A percentile compares a stretch with the other conserved stretches of the same genome.
Evolutionary conservation across 2,888 invertebrate genomes (phyloP).

Genomic region (Noctuana brunneofusca): DNA sequence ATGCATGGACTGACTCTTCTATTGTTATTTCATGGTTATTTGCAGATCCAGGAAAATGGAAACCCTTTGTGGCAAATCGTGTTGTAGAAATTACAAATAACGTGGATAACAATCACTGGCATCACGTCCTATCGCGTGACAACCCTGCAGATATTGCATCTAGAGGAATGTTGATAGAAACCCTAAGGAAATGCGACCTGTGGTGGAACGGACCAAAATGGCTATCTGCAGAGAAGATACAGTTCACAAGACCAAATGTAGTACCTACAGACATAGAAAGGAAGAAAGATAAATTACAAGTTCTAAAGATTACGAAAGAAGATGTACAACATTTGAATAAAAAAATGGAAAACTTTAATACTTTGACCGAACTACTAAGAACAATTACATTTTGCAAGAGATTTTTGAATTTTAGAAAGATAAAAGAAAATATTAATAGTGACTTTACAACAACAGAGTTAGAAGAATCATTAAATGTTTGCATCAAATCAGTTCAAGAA

Average conservation of each 20-base stretch:
- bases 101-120: background rate
- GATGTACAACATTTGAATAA: background rate
- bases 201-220: background rate
- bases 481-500: background rate
- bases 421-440: background rate
- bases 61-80: background rate
- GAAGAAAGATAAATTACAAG: background rate
- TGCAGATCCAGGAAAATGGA: background rate
- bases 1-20: background rate
- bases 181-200: background rate
- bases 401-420: background rate
- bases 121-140: background rate
- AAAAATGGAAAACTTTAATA: background rate
- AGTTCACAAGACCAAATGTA: background rate
- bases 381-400: background rate
- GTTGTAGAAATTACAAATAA: background rate
- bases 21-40: background rate
- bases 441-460: background rate
- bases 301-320: background rate
- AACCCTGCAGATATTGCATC: background rate
- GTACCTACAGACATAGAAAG: background rate
- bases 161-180: background rate
- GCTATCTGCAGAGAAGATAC: conserved; percentile 1
- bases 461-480: background rate
- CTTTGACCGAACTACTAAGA: background rate